These are phyloP conservation scores for Anolis sagrei DNA, from an alignment of 2,113 vertebrate species.

Conservation along the genomic window DNA sequence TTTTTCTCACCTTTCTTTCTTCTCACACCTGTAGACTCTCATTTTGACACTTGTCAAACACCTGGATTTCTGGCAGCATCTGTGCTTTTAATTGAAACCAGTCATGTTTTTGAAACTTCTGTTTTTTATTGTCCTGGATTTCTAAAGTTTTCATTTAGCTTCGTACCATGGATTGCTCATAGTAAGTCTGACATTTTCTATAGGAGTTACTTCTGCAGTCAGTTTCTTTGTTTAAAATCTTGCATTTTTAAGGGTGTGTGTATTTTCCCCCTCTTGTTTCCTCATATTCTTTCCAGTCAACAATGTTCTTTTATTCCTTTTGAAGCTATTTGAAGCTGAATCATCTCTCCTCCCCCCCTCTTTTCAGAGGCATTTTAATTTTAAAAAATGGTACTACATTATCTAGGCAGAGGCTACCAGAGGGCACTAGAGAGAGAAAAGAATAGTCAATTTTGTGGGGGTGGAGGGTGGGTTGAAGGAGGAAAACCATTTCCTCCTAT, in stretches of 20 bases:
- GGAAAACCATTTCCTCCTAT: no score
- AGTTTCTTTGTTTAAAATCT: not conserved
- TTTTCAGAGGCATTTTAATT: not conserved
- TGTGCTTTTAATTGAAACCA: not conserved
- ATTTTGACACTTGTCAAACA: not conserved
- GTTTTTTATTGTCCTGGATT: not conserved
- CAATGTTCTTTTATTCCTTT: no score
- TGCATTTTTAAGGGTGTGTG: not conserved
- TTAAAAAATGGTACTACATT: no score
- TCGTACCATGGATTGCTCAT: not conserved
- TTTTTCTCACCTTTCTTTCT: not conserved
- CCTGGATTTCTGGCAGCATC: not conserved
- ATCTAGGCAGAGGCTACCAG: no score
- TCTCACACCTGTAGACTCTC: not conserved
- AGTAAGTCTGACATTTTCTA: not conserved
- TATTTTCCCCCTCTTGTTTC: no score
- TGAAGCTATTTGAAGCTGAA: no score
- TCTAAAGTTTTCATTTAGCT: not conserved
- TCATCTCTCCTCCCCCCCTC: not conserved
- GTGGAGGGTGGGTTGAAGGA: no score
- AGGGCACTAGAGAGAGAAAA: no score
- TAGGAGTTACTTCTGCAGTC: no score
- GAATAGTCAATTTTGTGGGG: no score
- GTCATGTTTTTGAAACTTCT: not conserved
- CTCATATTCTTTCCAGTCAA: no score